Evolutionary conservation across 92 coral and sea anemone genomes (phyloP).

Genomic region (Palythoa heliodiscus): DNA sequence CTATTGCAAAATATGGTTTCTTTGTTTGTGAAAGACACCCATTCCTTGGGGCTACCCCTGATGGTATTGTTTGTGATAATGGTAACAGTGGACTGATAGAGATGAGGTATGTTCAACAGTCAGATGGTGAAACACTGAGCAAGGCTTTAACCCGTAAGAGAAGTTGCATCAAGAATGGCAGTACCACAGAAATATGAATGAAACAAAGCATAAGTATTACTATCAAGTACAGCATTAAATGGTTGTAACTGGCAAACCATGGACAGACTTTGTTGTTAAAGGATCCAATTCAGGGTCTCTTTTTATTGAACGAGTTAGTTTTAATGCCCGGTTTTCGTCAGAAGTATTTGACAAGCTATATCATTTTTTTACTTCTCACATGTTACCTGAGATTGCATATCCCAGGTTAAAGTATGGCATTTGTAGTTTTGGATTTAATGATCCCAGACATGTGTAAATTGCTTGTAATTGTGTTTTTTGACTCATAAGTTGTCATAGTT

Average conservation of each 20-base stretch:
- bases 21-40: conserved; percentile 41
- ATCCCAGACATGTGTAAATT: conserved; percentile 6
- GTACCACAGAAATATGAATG: conserved; percentile 12
- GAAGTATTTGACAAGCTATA: conserved; percentile 7
- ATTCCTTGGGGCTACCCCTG: conserved; percentile 57
- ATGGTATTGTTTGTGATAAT: conserved; percentile 48
- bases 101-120: conserved; percentile 4
- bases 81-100: conserved; percentile 22
- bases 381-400: conserved; percentile 1
- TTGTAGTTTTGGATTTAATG: background rate
- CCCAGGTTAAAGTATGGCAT: conserved; percentile 9
- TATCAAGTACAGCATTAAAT: conserved; percentile 64
- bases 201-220: conserved; percentile 55
- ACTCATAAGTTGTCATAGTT: background rate
- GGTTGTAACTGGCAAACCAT: conserved; percentile 54
- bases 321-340: background rate
- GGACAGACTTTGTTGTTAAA: conserved; percentile 67
- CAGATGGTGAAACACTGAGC: conserved; percentile 31
- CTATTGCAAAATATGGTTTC: conserved; percentile 47
- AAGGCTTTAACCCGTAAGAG: conserved; percentile 59
- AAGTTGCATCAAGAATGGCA: conserved; percentile 39
- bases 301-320: conserved; percentile 51
- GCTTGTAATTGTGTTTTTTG: conserved; percentile 1
- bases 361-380: conserved; percentile 2
- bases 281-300: conserved; percentile 35